Evolutionary conservation across 2,113 vertebrate genomes (phyloP).

Genomic region (Forbesichthys agassizii): DNA sequence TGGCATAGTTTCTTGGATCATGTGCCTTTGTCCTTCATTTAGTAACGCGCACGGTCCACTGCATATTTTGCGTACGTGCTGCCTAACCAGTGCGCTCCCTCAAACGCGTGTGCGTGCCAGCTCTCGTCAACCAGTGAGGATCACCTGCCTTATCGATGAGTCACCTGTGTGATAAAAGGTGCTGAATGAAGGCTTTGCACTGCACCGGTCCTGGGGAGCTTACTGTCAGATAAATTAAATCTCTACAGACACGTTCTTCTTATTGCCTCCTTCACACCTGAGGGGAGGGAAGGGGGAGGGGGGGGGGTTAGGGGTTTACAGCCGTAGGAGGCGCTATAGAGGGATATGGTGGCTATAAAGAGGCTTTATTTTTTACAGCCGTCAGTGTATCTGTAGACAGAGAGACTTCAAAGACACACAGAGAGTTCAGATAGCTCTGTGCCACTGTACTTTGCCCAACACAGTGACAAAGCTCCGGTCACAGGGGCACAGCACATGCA

Average conservation of each 20-base stretch:
- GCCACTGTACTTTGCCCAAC: conserved; percentile 61
- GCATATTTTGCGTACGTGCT: too few species aligned
- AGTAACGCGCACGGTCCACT: too few species aligned
- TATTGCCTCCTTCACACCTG: neutral
- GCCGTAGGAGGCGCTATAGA: conserved; percentile 4
- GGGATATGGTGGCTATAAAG: conserved; percentile 51
- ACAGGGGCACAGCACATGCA: conserved; percentile 20
- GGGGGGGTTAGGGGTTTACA: neutral
- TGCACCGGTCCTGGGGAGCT: conserved; percentile 37
- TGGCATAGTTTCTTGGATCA: too few species aligned
- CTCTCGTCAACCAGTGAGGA: neutral
- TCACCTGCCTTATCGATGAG: conserved; percentile 26
- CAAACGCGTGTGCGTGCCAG: conserved; percentile 43
- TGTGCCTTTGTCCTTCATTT: too few species aligned
- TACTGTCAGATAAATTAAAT: conserved; percentile 29
- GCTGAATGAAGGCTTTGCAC: conserved; percentile 28
- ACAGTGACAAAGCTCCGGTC: conserved; percentile 46
- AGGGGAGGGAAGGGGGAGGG: neutral
- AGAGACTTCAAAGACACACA: conserved; percentile 51
- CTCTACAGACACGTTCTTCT: neutral
- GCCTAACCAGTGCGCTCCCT: too few species aligned
- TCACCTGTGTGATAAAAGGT: conserved; percentile 47
- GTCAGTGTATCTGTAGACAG: conserved; percentile 43
- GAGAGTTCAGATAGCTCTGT: conserved; percentile 35
- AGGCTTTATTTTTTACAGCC: conserved; percentile 21